Evolutionary conservation across 2,113 vertebrate genomes (phyloP).

Genomic region (Fregata magnificens): DNA sequence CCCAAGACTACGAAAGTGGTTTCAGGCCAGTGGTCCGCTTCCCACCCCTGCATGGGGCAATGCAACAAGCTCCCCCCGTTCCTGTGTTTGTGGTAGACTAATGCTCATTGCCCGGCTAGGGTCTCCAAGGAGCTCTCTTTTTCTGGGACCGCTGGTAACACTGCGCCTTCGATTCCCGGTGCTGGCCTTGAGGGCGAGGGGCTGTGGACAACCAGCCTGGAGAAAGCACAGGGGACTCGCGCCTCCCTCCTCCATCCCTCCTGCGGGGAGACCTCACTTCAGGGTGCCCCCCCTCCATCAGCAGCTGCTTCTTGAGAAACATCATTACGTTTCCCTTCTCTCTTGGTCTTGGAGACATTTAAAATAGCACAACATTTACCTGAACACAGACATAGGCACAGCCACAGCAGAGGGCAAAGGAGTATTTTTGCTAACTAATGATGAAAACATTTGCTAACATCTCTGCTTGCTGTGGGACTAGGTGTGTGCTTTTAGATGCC

Average conservation of each 20-base stretch:
- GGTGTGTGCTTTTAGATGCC: not conserved
- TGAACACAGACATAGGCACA: not conserved
- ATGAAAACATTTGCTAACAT: not conserved
- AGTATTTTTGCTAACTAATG: not conserved
- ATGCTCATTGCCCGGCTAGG: not conserved
- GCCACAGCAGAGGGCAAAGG: not conserved
- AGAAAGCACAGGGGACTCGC: not conserved
- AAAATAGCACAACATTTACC: not conserved
- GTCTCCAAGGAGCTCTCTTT: not conserved
- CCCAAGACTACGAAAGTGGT: not conserved
- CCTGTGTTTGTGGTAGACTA: not conserved
- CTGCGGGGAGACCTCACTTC: not conserved
- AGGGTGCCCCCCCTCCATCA: not conserved
- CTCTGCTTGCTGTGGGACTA: not conserved
- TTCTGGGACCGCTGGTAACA: not conserved
- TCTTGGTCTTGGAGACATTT: not conserved
- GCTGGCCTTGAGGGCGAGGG: accelerated
- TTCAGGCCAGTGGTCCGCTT: not conserved
- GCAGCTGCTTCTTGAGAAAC: not conserved
- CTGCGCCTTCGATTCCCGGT: accelerated
- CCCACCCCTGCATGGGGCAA: not conserved
- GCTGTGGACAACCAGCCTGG: not conserved
- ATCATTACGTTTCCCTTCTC: not conserved
- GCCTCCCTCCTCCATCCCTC: not conserved
- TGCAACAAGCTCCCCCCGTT: not conserved